A percentile compares a stretch with the other conserved stretches of the same genome.
phyloP scores from a whole-genome alignment of 1,140 invertebrate species.

The Sinella curviseta region DNA sequence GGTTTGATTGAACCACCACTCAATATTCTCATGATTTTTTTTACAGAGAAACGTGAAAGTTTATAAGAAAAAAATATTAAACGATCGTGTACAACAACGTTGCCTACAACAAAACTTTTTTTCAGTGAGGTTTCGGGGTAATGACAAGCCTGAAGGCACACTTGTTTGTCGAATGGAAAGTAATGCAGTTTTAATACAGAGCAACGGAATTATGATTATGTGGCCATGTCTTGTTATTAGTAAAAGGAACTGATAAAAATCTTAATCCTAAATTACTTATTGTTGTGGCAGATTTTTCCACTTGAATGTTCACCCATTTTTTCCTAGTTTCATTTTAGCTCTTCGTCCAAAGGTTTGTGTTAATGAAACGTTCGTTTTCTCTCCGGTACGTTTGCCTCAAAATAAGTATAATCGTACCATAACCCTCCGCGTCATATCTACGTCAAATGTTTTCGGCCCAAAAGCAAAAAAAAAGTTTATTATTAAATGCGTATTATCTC shows the following conservation, averaged over 20 bases:
- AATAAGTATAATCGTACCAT: too few relatives aligned
- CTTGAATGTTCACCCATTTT: background rate
- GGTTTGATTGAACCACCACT: slow-evolving; percentile 4
- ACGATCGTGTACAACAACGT: too few relatives aligned
- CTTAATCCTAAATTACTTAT: slow-evolving; percentile 16
- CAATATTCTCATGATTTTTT: background rate
- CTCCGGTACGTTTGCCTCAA: too few relatives aligned
- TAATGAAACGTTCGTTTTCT: too few relatives aligned
- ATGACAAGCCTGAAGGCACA: slow-evolving; percentile 6
- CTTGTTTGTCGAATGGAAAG: background rate
- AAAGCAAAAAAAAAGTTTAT: too few relatives aligned
- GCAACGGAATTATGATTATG: too few relatives aligned
- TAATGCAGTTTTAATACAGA: background rate
- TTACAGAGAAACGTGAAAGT: too few relatives aligned
- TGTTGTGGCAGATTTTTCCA: background rate
- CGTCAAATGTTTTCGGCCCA: too few relatives aligned
- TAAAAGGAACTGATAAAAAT: background rate
- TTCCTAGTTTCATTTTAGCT: background rate
- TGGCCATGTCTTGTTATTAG: background rate
- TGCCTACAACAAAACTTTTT: background rate
- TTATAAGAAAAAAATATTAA: too few relatives aligned
- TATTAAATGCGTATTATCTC: too few relatives aligned
- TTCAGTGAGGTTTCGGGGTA: background rate
- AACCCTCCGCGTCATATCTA: too few relatives aligned
- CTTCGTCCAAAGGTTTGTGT: too few relatives aligned